Evolutionary conservation across 2,797 vertebrate genomes (phyloP), one percentile per base, ranked within the genome.

Genomic region (Myotis planiceps): DNA sequence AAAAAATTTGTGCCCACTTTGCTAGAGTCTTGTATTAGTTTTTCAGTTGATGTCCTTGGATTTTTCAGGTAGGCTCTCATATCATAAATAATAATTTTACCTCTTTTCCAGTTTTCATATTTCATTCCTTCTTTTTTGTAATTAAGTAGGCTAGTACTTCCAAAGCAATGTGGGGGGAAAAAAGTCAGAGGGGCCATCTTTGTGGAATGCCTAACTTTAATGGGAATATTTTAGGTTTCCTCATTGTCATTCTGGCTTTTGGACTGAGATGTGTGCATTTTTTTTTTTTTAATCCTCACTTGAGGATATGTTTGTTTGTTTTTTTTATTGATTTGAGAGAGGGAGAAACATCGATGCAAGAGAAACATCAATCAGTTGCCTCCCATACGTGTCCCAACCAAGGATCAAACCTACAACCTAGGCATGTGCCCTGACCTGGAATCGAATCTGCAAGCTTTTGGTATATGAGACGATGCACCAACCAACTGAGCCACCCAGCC

Each of bases 101-200:
- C 42, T 85, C 83, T 58, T 83, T 60, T 68, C 60, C 53, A n/a
- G 51, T 49, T 93, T 90, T 88, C 72, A 25, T 76, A 94, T 29
- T 49, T 72, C n/a, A 84, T 84, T 90, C 14, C 23, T 80, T 93
- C 93, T 51, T 80, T n/a, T 71, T 78, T 88, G 29, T 76, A 84
- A 71, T 76, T 55, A 84, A 47, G 6, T 37, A 81, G 47, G 34
- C 29, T 86, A 80, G 13, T 25, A 90, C 47, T 79, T 94, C 19
- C 53, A 92, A 96, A 88, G 49, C 60, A 87, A 58, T 66, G 27
- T 84, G 74, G 82, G 78, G 65, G 66, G 60, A 69, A 92, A 92
- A 47, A 14, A 53, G 42, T 58, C 72, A 83, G n/a, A 80, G 37
- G 45, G 53, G 63, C 27, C 49, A 79, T 90, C 25, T 39, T 89